Evolutionary conservation across 2,797 vertebrate species (phyloP), one percentile per base, ranked within the genome.

Genomic region (Margarornis squamiger): DNA sequence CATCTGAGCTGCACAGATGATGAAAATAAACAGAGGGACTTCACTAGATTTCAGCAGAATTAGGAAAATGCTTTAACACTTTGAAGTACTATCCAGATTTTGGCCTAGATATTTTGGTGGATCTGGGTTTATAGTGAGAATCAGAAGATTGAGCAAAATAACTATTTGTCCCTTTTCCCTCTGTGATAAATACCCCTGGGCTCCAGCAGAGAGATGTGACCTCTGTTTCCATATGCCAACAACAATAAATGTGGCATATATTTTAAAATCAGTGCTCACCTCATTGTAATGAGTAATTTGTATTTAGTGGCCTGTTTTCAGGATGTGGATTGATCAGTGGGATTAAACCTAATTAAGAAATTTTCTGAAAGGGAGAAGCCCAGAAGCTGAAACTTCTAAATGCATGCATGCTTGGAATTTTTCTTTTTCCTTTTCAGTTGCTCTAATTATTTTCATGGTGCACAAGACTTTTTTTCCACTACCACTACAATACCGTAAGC

Each of bases 41-140:
- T 86, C 22, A 22, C 14, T 78, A 39, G 30, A 65, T 78, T 93
- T 72, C 83, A 86, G 46, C 39, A 86, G 32, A 81, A 70, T 68
- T 72, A 43, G 46, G 15, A 77, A 43, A 21, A 16, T n/a, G 13
- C 15, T 55, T 66, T 83, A 79, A 36, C 16, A 36, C 20, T 74
- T 86, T 2, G 10, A 61, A 81, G 65, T 68, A n/a, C 9, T 49
- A 4, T 36, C 16, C 24, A 67, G 18, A 41, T 77, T 83, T 93
- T 67, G 17, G 55, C 32, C 0, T 2, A 41, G 30, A 2, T 87
- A 26, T 66, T 72, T 77, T 58, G 54, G 7, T 71, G 32, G 29
- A 23, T 45, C 26, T 67, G 48, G 9, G 14, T 9, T 86, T 86
- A 70, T 2, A 51, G 15, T 18, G 41, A 32, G 18, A 75, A 79